phyloP scores from a whole-genome alignment of 2,888 invertebrate species.

The Linnaemya tessellans region DNA sequence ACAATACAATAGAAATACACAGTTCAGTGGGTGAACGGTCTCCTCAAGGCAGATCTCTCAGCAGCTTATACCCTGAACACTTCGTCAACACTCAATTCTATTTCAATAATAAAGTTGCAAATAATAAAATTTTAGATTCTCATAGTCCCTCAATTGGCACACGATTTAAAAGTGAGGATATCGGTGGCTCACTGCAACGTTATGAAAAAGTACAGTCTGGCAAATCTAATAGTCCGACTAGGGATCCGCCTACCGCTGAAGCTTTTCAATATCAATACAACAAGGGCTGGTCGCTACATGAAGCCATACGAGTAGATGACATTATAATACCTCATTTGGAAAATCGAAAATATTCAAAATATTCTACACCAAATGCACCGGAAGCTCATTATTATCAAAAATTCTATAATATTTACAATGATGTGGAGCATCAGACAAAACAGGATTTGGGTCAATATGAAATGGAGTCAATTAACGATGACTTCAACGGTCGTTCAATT shows the following conservation, averaged over 20 bases:
- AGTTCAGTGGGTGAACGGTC: neutral
- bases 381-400: slow-evolving; percentile 68
- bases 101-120: neutral
- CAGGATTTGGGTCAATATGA: slow-evolving; percentile 72
- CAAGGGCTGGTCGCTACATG: slow-evolving; percentile 44
- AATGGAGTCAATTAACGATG: slow-evolving; percentile 72
- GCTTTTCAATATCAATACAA: slow-evolving; percentile 48
- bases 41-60: slow-evolving; percentile 13
- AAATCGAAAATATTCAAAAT: slow-evolving; percentile 28
- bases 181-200: neutral
- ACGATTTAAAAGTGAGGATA: slow-evolving; percentile 1
- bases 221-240: neutral
- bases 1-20: neutral
- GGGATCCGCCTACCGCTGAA: neutral
- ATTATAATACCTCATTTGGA: slow-evolving; percentile 41
- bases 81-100: neutral
- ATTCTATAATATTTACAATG: slow-evolving; percentile 73
- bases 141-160: neutral
- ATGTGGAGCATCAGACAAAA: slow-evolving; percentile 68
- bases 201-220: neutral
- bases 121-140: neutral
- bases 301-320: slow-evolving; percentile 27
- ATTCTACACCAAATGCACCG: slow-evolving; percentile 66
- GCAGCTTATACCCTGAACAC: neutral
- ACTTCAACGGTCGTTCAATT: slow-evolving; percentile 78